phyloP scores from a whole-genome alignment of 2,888 invertebrate genomes.

The Labia minor region DNA sequence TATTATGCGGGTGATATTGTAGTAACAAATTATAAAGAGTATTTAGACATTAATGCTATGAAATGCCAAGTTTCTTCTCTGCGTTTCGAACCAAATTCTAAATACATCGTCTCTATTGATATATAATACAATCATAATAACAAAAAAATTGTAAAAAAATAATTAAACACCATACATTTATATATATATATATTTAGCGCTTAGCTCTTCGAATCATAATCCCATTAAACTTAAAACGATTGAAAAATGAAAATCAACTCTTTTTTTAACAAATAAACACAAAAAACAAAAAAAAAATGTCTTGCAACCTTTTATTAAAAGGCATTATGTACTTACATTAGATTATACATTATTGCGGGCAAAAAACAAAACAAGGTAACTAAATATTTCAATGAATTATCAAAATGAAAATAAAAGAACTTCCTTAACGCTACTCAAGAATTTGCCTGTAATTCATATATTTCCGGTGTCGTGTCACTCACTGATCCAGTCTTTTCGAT shows the following conservation, averaged over 20 bases:
- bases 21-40: background rate
- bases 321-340: background rate
- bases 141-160: background rate
- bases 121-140: background rate
- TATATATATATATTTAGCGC: no score
- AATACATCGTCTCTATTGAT: background rate
- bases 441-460: no score
- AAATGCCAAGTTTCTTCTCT: background rate
- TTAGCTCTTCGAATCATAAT: background rate
- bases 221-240: background rate
- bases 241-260: background rate
- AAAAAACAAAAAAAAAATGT: no score
- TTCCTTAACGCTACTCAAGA: no score
- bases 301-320: background rate
- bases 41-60: background rate
- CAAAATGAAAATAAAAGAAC: no score
- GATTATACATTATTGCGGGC: background rate
- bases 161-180: background rate
- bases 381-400: no score
- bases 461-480: no score
- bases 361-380: background rate
- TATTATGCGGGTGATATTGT: slow-evolving; percentile 6
- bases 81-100: slow-evolving; percentile 7
- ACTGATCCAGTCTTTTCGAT: no score
- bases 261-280: background rate